Evolutionary conservation across 2,797 vertebrate genomes (phyloP).

Genomic region (Kryptopterus vitreolus): DNA sequence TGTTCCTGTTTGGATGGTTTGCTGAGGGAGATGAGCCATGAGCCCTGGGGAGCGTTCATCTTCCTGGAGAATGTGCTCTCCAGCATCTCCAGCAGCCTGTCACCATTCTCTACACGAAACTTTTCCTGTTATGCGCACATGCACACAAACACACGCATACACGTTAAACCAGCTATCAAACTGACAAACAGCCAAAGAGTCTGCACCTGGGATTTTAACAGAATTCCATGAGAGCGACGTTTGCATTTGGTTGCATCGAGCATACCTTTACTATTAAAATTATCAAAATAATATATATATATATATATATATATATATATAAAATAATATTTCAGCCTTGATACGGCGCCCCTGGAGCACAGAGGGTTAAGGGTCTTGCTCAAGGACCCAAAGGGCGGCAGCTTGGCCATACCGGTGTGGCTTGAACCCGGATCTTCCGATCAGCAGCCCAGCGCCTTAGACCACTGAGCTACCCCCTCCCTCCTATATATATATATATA

Average conservation of each 20-base stretch:
- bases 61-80: slow-evolving; percentile 85
- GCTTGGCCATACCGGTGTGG: too few relatives aligned
- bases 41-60: slow-evolving; percentile 79
- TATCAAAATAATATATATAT: too few relatives aligned
- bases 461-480: too few relatives aligned
- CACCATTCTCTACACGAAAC: slow-evolving; percentile 82
- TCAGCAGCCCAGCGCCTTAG: too few relatives aligned
- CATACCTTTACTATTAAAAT: too few relatives aligned
- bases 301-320: too few relatives aligned
- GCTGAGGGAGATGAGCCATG: slow-evolving; percentile 90
- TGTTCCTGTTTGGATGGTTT: slow-evolving; percentile 90
- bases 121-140: slow-evolving; percentile 77
- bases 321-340: too few relatives aligned
- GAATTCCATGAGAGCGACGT: not conserved
- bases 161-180: not conserved
- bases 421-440: too few relatives aligned
- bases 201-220: not conserved
- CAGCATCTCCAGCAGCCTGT: slow-evolving; percentile 83
- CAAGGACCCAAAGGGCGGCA: too few relatives aligned
- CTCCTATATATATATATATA: too few relatives aligned
- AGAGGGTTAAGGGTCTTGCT: too few relatives aligned
- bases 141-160: slow-evolving; percentile 32
- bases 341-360: too few relatives aligned
- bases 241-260: not conserved
- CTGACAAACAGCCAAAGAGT: not conserved